Conservation (phyloP, 2,113 vertebrate genomes). For the Polyodon spathula region DNA sequence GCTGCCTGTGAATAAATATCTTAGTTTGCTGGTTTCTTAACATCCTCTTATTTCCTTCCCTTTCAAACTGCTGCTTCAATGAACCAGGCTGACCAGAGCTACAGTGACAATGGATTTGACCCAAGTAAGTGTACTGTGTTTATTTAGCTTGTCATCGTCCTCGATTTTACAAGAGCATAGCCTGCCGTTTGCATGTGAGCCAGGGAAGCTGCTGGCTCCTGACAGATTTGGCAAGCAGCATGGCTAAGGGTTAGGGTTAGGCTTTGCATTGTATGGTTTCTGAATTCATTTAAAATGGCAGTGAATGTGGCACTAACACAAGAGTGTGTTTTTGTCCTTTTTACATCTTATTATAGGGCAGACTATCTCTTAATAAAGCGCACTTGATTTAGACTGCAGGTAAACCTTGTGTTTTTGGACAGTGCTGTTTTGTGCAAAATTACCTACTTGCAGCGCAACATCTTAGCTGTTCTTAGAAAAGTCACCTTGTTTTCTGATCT, state of each 20-base stretch:
- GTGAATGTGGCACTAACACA: no score
- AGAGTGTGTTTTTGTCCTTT: no score
- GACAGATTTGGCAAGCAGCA: neutral
- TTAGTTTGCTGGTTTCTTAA: slow-evolving; percentile 24
- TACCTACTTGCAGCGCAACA: no score
- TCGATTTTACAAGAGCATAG: neutral
- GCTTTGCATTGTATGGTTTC: neutral
- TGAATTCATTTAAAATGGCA: no score
- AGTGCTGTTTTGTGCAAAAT: no score
- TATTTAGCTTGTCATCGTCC: neutral
- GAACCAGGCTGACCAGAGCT: slow-evolving; percentile 51
- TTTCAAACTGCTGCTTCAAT: slow-evolving; percentile 9
- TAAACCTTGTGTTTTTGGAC: no score
- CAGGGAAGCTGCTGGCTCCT: neutral
- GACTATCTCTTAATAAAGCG: no score
- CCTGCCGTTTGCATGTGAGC: neutral
- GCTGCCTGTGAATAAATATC: neutral
- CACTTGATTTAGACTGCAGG: no score
- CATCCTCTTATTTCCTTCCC: slow-evolving; percentile 10
- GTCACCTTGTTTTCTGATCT: no score
- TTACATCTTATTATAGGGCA: no score
- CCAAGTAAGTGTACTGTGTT: slow-evolving; percentile 47
- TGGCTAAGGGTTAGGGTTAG: neutral
- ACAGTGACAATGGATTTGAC: slow-evolving; percentile 60
- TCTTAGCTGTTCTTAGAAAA: no score